Evolutionary conservation across 2,113 vertebrate genomes (phyloP), one percentile per base, ranked within the genome.

Genomic region (Ahaetulla prasina): DNA sequence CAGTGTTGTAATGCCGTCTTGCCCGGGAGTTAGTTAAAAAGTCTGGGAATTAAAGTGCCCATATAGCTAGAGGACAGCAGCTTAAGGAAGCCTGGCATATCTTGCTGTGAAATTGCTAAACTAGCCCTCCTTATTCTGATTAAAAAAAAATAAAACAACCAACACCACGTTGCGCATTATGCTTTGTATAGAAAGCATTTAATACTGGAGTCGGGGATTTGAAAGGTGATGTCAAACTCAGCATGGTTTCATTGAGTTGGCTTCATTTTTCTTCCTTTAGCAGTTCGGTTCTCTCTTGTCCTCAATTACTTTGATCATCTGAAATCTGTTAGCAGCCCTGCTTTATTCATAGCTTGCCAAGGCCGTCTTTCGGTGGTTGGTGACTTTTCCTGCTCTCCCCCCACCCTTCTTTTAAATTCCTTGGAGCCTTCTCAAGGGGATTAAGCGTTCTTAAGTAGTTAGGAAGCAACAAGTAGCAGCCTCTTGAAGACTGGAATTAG

Each of bases 401-500:
- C 8, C 52, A 2, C 1, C 4, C 10, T 14, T 6, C 1, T 43
- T 47, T 89, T 54, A 54, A 55, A 16, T 8, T 80, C 8, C 49
- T 88, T 4, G 23, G 92, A 52, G 25, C 14, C 6, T 87, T 43
- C 47, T 50, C 89, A 35, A 12, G 3, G 50, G 30, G 11, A 0
- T 85, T 84, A n/a, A 39, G 25, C 0, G 2, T 45, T 90, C 47
- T 45, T 88, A 53, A 45, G 22, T 55, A 54, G 57, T n/a, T n/a
- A 53, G 47, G 91, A 47, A 43, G 39, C 0, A 1, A 0, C 45
- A 52, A 8, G 10, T n/a, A 25, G 8, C 23, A n/a, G n/a, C 87
- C 8, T 47, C 80, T 57, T 25, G 39, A 35, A 89, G 53, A 23
- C 20, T 3, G 45, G 25, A 10, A 47, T 30, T n/a, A 10, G 3